Conservation (phyloP, 2,797 vertebrate genomes). For the Gambelia wislizenii region DNA sequence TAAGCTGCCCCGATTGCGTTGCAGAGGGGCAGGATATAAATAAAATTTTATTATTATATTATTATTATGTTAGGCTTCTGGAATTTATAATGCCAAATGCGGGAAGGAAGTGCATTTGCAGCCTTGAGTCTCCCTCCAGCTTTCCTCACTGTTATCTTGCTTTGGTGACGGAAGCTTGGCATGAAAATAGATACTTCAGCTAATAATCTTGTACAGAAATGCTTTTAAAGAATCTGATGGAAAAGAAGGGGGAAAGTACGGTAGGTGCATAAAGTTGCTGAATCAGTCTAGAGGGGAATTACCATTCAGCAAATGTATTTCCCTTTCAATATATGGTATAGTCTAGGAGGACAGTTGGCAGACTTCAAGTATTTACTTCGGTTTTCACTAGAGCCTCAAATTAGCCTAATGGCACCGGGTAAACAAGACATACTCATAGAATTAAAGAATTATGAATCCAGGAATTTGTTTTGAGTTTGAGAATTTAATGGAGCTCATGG, state of each 20-base stretch:
- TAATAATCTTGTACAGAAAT: not conserved
- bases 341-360: not conserved
- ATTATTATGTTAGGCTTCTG: too few species aligned
- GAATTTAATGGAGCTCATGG: not conserved
- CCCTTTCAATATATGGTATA: not conserved
- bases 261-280: not conserved
- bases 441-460: too few species aligned
- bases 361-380: not conserved
- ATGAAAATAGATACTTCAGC: not conserved
- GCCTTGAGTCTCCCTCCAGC: not conserved
- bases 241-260: not conserved
- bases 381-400: too few species aligned
- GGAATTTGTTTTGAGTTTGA: not conserved
- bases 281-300: not conserved
- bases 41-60: too few species aligned
- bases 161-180: not conserved
- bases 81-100: too few species aligned
- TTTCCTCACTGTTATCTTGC: not conserved
- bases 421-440: too few species aligned
- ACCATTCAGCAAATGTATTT: not conserved
- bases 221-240: not conserved
- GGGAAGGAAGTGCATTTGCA: not conserved
- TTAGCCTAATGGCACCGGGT: too few species aligned
- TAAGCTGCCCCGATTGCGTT: too few species aligned
- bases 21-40: too few species aligned